Conservation (phyloP, 2,113 vertebrate species). For the Sphaerodactylus townsendi region DNA sequence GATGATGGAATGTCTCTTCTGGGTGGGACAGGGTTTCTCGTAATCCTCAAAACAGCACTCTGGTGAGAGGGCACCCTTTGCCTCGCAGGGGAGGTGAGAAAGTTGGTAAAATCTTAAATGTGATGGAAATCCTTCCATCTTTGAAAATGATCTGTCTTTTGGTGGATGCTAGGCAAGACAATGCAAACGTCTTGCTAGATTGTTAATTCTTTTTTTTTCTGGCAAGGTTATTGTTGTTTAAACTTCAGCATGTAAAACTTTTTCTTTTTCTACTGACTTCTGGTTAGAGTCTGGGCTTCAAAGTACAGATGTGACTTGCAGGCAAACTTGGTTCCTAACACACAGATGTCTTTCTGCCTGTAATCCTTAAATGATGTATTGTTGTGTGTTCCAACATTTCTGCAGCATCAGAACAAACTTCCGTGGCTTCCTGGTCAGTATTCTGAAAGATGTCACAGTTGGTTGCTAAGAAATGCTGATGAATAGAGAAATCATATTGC, state of each 20-base stretch:
- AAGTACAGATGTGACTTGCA: neutral
- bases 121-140: too few relatives aligned
- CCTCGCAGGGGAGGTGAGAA: too few relatives aligned
- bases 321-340: neutral
- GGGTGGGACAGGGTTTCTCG: too few relatives aligned
- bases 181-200: neutral
- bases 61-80: too few relatives aligned
- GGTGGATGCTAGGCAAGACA: neutral
- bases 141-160: neutral
- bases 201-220: neutral
- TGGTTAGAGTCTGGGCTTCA: neutral
- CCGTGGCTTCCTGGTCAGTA: neutral
- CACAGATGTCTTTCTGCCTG: neutral
- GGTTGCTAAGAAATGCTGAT: neutral
- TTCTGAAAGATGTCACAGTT: constrained; percentile 4
- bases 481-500: neutral
- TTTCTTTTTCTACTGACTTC: neutral
- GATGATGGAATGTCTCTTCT: too few relatives aligned
- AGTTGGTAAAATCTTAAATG: too few relatives aligned
- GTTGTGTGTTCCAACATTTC: neutral
- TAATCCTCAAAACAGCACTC: too few relatives aligned
- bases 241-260: neutral
- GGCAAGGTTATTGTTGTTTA: too few relatives aligned
- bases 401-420: neutral
- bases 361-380: neutral